These are phyloP conservation scores for Bathynomus jamesi DNA, from an alignment of 1,140 invertebrate species.

Conservation along the genomic window DNA sequence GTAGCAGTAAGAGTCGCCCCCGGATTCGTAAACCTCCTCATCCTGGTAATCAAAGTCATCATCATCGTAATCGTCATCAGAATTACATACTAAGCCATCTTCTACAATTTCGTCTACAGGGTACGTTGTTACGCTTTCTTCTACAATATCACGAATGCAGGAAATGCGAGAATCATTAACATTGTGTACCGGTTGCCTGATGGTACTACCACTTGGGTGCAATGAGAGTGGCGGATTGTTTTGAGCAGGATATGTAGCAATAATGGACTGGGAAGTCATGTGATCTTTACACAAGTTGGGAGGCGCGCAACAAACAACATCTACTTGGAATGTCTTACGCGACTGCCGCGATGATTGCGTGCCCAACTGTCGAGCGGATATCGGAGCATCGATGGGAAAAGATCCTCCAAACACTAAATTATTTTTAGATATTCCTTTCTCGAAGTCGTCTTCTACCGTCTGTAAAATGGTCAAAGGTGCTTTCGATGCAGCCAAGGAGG, in stretches of 20 bases:
- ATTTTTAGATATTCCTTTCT: not conserved
- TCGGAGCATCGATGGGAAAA: conserved; percentile 47
- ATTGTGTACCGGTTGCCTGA: too few species aligned
- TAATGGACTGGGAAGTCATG: too few species aligned
- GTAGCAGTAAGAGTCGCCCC: too few species aligned
- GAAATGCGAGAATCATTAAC: too few species aligned
- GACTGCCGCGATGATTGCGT: conserved; percentile 5
- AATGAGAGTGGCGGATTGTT: too few species aligned
- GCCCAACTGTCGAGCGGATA: conserved; percentile 24
- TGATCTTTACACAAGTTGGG: conserved; percentile 35
- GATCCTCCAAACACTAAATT: conserved; percentile 66
- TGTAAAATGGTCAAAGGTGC: too few species aligned
- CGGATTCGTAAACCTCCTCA: conserved; percentile 4
- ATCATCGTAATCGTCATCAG: conserved; percentile 12
- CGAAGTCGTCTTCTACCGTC: not conserved
- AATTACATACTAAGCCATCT: conserved; percentile 27
- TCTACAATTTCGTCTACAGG: conserved; percentile 16
- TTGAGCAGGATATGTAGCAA: too few species aligned
- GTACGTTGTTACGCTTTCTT: not conserved
- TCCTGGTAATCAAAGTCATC: conserved; percentile 12
- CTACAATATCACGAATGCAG: not conserved
- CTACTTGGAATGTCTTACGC: conserved; percentile 34
- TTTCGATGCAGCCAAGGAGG: too few species aligned
- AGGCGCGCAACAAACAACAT: conserved; percentile 33
- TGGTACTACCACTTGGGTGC: too few species aligned